Conservation (phyloP, 2,888 invertebrate species). For the Neoascia interrupta region DNA sequence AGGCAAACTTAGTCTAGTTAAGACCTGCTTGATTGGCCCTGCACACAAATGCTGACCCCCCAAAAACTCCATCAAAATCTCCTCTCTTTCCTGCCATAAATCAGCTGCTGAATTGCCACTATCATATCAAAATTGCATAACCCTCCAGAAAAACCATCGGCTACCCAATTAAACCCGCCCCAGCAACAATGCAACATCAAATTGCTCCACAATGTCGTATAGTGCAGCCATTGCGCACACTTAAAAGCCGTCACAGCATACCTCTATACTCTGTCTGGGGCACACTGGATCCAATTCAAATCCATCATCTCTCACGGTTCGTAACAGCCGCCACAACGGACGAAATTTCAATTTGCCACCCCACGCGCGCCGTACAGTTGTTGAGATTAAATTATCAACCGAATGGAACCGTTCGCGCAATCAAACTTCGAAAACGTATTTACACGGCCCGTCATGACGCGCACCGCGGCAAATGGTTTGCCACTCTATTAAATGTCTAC, state of each 20-base stretch:
- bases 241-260: slow-evolving; percentile 32
- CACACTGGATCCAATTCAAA: slow-evolving; percentile 11
- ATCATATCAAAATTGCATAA: neutral
- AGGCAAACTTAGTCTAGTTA: too few species aligned
- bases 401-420: slow-evolving; percentile 25
- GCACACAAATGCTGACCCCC: too few species aligned
- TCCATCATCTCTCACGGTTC: slow-evolving; percentile 23
- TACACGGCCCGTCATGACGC: too few species aligned
- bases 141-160: slow-evolving; percentile 13
- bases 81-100: slow-evolving; percentile 21
- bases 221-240: slow-evolving; percentile 19
- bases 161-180: slow-evolving; percentile 41
- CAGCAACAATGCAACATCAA: slow-evolving; percentile 16
- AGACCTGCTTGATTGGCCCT: too few species aligned
- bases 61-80: slow-evolving; percentile 8
- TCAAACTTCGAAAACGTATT: slow-evolving; percentile 56
- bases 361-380: slow-evolving; percentile 32
- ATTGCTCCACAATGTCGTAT: slow-evolving; percentile 11
- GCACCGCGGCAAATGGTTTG: slow-evolving; percentile 18
- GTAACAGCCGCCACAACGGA: neutral
- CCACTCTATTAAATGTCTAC: slow-evolving; percentile 45
- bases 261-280: too few species aligned
- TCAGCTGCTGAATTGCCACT: slow-evolving; percentile 11
- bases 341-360: slow-evolving; percentile 41
- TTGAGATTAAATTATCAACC: slow-evolving; percentile 49